Conservation (phyloP, 2,113 vertebrate genomes). For the Girardinichthys multiradiatus region DNA sequence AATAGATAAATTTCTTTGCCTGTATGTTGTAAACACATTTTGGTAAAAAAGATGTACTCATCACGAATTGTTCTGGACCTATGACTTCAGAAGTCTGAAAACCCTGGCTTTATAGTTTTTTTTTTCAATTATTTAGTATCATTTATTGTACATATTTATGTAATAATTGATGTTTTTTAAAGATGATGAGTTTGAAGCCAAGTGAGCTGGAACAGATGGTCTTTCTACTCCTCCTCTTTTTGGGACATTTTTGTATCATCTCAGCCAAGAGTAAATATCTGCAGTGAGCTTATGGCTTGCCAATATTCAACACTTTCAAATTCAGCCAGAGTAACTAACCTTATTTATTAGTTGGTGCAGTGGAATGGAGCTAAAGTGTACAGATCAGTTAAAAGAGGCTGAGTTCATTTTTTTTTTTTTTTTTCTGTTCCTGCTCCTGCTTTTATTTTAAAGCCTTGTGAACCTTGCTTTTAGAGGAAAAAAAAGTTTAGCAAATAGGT, state of each 20-base stretch:
- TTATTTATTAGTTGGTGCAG: background rate
- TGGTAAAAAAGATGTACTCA: too few relatives aligned
- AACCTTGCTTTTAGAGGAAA: background rate
- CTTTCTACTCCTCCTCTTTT: slow-evolving; percentile 16
- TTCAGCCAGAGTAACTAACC: slow-evolving; percentile 27
- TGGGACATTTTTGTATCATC: slow-evolving; percentile 29
- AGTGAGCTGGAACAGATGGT: slow-evolving; percentile 24
- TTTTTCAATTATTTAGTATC: background rate
- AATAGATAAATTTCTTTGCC: too few relatives aligned
- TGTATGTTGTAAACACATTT: too few relatives aligned
- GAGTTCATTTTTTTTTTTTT: background rate
- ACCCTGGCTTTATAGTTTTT: too few relatives aligned
- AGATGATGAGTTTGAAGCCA: background rate
- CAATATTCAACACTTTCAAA: slow-evolving; percentile 28
- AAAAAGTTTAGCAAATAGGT: slow-evolving; percentile 23
- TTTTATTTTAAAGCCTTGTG: slow-evolving; percentile 26
- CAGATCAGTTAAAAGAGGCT: background rate
- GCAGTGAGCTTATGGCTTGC: slow-evolving; percentile 15
- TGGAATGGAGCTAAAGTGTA: slow-evolving; percentile 11
- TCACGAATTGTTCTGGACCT: too few relatives aligned
- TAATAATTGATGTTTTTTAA: background rate
- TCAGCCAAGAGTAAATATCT: slow-evolving; percentile 13
- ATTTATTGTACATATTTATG: background rate
- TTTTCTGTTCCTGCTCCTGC: background rate
- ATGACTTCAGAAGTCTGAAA: too few relatives aligned